Evolutionary conservation across 2,888 invertebrate genomes (phyloP), one percentile per base, ranked within the genome.

Genomic region (Dicyrtoma fusca): DNA sequence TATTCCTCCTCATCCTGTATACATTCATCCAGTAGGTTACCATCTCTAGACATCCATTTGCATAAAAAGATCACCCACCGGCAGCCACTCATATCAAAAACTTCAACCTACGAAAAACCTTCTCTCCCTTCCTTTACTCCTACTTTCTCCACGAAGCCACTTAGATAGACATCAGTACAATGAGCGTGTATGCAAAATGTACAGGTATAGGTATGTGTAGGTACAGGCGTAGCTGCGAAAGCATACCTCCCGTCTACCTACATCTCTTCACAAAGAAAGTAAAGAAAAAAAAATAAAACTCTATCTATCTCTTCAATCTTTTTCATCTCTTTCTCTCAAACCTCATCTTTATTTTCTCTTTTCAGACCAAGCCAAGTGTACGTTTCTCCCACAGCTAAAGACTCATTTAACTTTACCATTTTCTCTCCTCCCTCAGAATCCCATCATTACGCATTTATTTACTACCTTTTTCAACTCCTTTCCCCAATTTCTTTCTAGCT

Each of bases 31-130:
- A 51, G 34, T 8, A 45, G 44, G 21, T 63, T 49, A 23, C 66
- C 21, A 17, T 51, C 42, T 51, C 42, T 19, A 49, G 61, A 53
- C 53, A 23, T 49, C 61, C 55, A 71, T 71, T 71, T 71, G 64
- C 71, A 71, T 71, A 71, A 63, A 64, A 55, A 71, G 63, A 71
- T 71, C 62, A 42, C 51, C 47, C 63, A 63, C 47, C 23, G 26
- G 49, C 61, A 61, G 44, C 34, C 49, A 49, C 34, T 34, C 34
- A 34, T 8, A 34, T 5, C 34, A n/a, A 51, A 6, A 23, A 23
- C 44, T 44, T 42, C 57, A 25, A 17, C 49, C 17, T 49, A 49
- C 49, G 45, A 26, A 17, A 17, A n/a, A 21, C 19, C 53, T 53
- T 53, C 55, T 23, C 8, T 34, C 34, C 34, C 3, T 3, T 34